Evolutionary conservation across 2,113 vertebrate genomes (phyloP), one percentile per base, ranked within the genome.

Genomic region (Craseonycteris thonglongyai): DNA sequence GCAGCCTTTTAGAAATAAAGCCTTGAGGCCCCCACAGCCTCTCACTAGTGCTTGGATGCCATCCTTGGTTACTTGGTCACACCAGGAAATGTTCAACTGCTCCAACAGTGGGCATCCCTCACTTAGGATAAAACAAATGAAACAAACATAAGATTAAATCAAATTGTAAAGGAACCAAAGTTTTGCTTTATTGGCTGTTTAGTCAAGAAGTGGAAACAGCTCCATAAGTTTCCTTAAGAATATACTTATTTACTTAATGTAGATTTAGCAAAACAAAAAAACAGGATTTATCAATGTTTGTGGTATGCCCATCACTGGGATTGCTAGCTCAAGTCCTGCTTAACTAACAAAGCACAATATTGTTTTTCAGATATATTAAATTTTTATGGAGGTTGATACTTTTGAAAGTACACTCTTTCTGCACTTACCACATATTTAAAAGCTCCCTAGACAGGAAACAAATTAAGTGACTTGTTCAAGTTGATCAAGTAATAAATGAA

Each of bases 31-130:
- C 2, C 99, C 99, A 49, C 99, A 99, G 98, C 98, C 99, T 94
- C 98, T 98, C 94, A 99, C 99, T 98, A 99, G 98, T 0, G 99
- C 99, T 98, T 99, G 99, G 97, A 99, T 99, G 45, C 99, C 99
- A 8, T 99, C 99, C 98, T 99, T 99, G 68, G 99, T 99, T 98
- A 99, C 99, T 98, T 99, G 99, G 98, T 99, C 99, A 78, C 99
- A 99, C 99, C 99, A 99, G 95, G 99, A 99, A 98, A 99, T 99
- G 96, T 99, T 99, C 97, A 99, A 98, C 97, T 99, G 99, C 98
- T 99, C 99, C 98, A 99, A 98, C 95, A 99, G 98, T 28, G 99
- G 99, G 98, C 99, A 99, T n/a, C 99, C 99, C 98, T 99, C 99
- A 28, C 99, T 99, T 97, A 10, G 80, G 80, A 95, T 40, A 97